Evolutionary conservation across 2,797 vertebrate genomes (phyloP).

Genomic region (Denticeps clupeoides): DNA sequence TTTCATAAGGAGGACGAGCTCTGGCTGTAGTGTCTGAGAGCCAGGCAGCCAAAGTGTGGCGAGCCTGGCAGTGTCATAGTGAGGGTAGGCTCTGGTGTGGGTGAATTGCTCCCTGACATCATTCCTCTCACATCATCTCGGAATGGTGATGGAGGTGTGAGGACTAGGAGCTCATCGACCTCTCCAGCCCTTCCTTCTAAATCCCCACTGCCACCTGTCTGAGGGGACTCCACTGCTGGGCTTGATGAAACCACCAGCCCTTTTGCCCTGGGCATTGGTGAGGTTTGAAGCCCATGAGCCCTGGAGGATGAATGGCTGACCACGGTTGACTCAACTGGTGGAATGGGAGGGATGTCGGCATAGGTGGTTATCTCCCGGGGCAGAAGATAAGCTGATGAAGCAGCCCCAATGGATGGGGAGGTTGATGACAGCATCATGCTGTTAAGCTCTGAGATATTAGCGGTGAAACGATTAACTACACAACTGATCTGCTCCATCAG

Average conservation of each 20-base stretch:
- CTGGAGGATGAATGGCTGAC: conserved; percentile 42
- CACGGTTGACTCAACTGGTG: conserved; percentile 70
- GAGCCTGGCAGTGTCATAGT: conserved; percentile 68
- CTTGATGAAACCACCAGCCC: conserved; percentile 54
- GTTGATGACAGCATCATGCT: conserved; percentile 81
- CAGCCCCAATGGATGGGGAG: too few relatives aligned
- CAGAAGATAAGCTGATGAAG: conserved; percentile 67
- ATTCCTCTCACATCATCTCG: conserved; percentile 83
- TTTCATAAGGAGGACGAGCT: conserved; percentile 96
- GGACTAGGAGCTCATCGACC: conserved; percentile 83
- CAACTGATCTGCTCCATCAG: conserved; percentile 97
- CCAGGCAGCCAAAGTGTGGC: conserved; percentile 81
- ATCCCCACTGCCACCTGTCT: too few relatives aligned
- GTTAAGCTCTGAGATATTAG: conserved; percentile 91
- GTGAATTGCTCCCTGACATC: too few relatives aligned
- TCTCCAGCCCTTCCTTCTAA: too few relatives aligned
- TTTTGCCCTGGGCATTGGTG: conserved; percentile 47
- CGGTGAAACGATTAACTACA: conserved; percentile 90
- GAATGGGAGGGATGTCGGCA: conserved; percentile 83
- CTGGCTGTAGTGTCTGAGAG: conserved; percentile 94
- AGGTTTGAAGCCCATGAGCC: conserved; percentile 33
- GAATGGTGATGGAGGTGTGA: conserved; percentile 95
- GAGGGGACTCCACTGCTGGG: conserved; percentile 52
- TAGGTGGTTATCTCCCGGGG: conserved; percentile 85
- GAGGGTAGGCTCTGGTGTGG: conserved; percentile 15